Evolutionary conservation across 37 sponge, comb jelly and placozoan species (phyloP), one percentile per base, ranked within the genome.

Genomic region (Axinella damicornis): DNA sequence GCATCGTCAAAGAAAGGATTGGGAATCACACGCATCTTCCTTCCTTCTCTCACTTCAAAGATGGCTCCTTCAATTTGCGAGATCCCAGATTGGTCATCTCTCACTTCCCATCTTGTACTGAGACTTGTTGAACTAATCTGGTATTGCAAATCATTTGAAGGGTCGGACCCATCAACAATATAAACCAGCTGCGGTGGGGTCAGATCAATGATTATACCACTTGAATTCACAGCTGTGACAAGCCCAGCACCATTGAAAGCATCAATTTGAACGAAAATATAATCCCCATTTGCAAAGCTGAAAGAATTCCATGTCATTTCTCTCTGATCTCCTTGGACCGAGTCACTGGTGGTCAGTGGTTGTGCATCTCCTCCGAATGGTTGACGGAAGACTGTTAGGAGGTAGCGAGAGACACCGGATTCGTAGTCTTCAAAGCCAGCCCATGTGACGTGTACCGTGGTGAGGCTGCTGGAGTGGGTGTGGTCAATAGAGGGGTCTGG

Each of bases 371-470:
- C 21, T 6, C 38, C 79, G 0, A 27, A 31, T 2, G 70, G 31
- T 57, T 65, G 65, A 5, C 32, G 71, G 46, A 59, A 66, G 0
- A 96, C 67, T 0, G 76, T 52, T 0, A 93, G 74, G 39, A 27
- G 78, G 78, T 96, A 96, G 2, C 41, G 73, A 21, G 63, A 76
- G 12, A 96, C 86, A 32, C 74, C 85, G 37, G 96, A 96, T 38
- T 93, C 91, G 46, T 69, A 58, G 77, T 96, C 96, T 2, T 22
- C 2, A 61, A 93, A 93, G 25, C 74, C 79, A 21, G 56, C 54
- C 96, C 96, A 96, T 27, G 39, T 79, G 40, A 83, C 88, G 0
- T 59, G 31, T 5, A 90, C 79, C 6, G 74, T 71, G 4, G 81
- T 89, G 60, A 82, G 33, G 61, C 67, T 76, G 61, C 73, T 89